Percentiles rank a stretch among this genome's conserved stretches.
These are phyloP conservation scores for Nasalis larvatus DNA, from an alignment of 2,113 vertebrate species.

Conservation along the genomic window DNA sequence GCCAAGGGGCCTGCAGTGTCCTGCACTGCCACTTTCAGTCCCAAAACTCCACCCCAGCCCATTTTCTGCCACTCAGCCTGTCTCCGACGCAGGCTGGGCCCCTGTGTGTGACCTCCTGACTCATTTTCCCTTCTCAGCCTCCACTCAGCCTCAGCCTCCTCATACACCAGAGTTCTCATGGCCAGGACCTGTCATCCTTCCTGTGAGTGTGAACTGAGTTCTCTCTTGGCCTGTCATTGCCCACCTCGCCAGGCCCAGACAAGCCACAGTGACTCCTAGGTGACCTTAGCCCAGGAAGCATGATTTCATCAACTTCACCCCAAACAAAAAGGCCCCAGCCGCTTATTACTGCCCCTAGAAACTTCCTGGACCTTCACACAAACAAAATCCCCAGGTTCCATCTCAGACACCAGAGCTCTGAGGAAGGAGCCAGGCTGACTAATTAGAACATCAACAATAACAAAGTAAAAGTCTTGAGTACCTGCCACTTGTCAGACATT, in stretches of 20 bases:
- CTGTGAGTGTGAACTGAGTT: neutral
- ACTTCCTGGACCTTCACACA: neutral
- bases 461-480: neutral
- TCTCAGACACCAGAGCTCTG: neutral
- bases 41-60: neutral
- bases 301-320: neutral
- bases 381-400: neutral
- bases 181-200: neutral
- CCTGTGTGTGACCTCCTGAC: neutral
- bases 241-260: neutral
- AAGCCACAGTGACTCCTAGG: neutral
- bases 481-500: neutral
- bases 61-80: neutral
- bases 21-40: neutral
- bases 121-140: neutral
- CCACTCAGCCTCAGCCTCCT: neutral
- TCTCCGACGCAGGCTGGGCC: too few relatives aligned
- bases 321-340: neutral
- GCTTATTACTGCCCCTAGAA: neutral
- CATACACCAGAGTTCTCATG: too few relatives aligned
- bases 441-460: neutral
- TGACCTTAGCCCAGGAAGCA: neutral
- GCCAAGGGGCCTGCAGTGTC: accelerated
- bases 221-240: neutral
- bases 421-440: neutral